phyloP scores from a whole-genome alignment of 2,113 vertebrate genomes.

The Raja brachyura region DNA sequence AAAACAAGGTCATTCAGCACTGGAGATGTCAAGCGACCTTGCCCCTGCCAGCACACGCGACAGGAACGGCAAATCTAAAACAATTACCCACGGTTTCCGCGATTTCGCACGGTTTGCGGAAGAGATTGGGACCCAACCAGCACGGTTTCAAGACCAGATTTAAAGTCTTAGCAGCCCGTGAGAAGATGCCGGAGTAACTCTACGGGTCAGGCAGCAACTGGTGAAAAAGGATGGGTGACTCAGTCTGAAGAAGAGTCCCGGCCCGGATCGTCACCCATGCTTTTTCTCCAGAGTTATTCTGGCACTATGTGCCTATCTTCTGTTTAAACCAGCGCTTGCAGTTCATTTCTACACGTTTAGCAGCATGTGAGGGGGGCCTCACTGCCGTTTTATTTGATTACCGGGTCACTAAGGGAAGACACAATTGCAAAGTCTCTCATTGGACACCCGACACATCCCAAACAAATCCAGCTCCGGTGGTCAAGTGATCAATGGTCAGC shows the following conservation, averaged over 20 bases:
- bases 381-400: too few species aligned
- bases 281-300: too few species aligned
- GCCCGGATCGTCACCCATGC: too few species aligned
- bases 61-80: not conserved
- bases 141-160: not conserved
- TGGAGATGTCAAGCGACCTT: not conserved
- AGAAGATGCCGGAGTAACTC: too few species aligned
- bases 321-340: too few species aligned
- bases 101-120: not conserved
- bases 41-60: not conserved
- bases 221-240: too few species aligned
- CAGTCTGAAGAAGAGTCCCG: too few species aligned
- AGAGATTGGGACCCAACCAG: not conserved
- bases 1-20: not conserved
- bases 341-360: not conserved
- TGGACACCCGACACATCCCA: not conserved
- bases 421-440: not conserved
- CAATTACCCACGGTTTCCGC: not conserved
- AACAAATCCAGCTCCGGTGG: not conserved
- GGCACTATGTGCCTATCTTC: too few species aligned
- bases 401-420: not conserved
- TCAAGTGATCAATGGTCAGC: too few species aligned
- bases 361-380: not conserved
- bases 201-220: too few species aligned
- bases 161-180: too few species aligned